Evolutionary conservation across 1,140 invertebrate genomes (phyloP), one percentile per base, ranked within the genome.

Genomic region (Drosophila parvula): DNA sequence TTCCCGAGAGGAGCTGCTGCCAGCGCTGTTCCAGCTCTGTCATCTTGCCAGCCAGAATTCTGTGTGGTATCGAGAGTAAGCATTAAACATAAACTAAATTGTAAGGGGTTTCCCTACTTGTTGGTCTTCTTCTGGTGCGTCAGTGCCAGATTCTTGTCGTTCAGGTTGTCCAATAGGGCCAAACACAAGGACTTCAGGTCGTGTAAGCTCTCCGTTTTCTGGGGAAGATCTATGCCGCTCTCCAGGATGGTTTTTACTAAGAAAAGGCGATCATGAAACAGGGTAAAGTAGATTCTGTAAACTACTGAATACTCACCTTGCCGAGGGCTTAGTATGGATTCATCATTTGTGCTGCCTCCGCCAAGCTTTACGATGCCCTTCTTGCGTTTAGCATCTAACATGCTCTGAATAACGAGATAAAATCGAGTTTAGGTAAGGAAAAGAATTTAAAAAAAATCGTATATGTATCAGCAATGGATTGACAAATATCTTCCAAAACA

Each of bases 61-160:
- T 94, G 55, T 11, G 90, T 4, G 18, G 18, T 6, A 32, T 34
- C 0, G 27, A 4, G 18, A 44, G 11, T 30, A 9, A n/a, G 1
- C 3, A 41, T 45, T 38, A 11, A 51, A 44, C 40, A 16, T 14
- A 18, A 18, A 38, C 3, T 22, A 22, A 22, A 30, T 18, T 12
- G 18, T 1, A 0, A 10, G 2, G 14, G 3, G 14, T 9, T 48
- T 11, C 38, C 50, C 12, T 38, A 95, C 95, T 95, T 96, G 90
- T 96, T 97, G 2, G 96, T 96, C 93, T 97, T 97, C 75, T 96
- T 95, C 81, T 97, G 96, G 93, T 97, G 96, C 47, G 94, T 94
- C 5, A 97, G 89, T 11, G 96, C 96, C 34, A 97, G 92, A 43
- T 95, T 96, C 93, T 97, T 97, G 89, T 97, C 97, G 92, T 96